Percentiles rank a stretch among this genome's conserved stretches.
Evolutionary conservation across 2,797 vertebrate genomes (phyloP).

Genomic region (Macropodus opercularis): DNA sequence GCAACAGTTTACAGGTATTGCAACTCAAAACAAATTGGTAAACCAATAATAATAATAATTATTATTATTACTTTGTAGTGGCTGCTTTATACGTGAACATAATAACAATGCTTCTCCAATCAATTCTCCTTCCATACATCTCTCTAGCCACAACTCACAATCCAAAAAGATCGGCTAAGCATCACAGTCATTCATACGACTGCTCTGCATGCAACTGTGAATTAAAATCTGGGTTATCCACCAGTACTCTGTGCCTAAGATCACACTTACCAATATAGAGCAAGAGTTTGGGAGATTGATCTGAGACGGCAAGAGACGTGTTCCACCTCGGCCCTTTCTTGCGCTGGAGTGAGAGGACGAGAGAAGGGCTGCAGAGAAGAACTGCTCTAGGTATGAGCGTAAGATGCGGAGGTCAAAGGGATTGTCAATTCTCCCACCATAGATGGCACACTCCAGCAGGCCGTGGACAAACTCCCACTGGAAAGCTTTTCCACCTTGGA

Average conservation of each 20-base stretch:
- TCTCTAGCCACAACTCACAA: background rate
- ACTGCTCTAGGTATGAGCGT: conserved; percentile 94
- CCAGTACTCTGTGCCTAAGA: background rate
- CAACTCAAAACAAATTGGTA: background rate
- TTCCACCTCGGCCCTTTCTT: conserved; percentile 79
- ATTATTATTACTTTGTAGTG: conserved; percentile 23
- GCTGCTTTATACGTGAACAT: conserved; percentile 20
- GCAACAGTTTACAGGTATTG: no score
- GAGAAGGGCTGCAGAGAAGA: conserved; percentile 87
- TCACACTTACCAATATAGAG: conserved; percentile 87
- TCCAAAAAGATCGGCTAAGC: background rate
- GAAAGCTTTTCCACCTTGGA: conserved; percentile 85
- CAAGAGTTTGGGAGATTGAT: conserved; percentile 90
- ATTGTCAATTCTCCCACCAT: conserved; percentile 95
- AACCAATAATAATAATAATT: conserved; percentile 8
- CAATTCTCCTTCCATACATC: background rate
- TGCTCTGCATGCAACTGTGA: background rate
- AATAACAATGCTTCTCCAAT: no score
- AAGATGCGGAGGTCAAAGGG: conserved; percentile 92
- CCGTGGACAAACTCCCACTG: conserved; percentile 96
- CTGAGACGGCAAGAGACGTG: conserved; percentile 80
- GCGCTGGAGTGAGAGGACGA: conserved; percentile 70
- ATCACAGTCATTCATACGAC: background rate
- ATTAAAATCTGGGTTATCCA: background rate
- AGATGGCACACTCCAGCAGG: conserved; percentile 94